Conservation (phyloP, 2,888 invertebrate species). For the Branchinecta sandiegonensis region DNA sequence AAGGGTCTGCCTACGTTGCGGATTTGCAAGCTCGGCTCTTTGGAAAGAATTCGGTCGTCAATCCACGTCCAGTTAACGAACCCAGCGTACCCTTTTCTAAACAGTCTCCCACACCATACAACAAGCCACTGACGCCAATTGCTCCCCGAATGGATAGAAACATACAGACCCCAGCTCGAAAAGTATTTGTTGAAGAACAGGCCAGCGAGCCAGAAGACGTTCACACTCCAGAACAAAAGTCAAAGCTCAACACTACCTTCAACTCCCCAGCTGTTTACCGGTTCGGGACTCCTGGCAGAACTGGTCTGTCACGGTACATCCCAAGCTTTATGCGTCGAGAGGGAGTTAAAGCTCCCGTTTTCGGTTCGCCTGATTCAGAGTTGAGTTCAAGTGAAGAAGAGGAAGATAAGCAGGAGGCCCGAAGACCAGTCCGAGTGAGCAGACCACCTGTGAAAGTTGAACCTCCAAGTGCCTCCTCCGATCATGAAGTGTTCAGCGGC, state of each 20-base stretch:
- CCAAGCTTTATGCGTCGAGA: neutral
- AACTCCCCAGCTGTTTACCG: constrained; percentile 9
- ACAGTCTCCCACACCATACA: neutral
- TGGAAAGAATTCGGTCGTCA: neutral
- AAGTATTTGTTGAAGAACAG: neutral
- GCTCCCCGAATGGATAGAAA: neutral
- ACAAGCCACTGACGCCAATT: neutral
- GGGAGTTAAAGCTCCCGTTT: neutral
- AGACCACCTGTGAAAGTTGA: neutral
- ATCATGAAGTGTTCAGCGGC: neutral
- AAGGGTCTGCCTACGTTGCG: neutral
- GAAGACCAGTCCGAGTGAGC: neutral
- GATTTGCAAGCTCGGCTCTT: constrained; percentile 14
- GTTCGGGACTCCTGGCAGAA: neutral
- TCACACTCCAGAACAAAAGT: neutral
- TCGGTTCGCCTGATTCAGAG: neutral
- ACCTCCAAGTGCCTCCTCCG: neutral
- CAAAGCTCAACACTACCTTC: neutral
- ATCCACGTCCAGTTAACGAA: neutral
- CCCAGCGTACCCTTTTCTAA: neutral
- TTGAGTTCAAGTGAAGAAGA: constrained; percentile 10
- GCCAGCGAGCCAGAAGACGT: neutral
- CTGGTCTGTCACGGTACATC: neutral
- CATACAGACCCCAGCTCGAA: neutral
- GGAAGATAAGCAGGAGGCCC: neutral